Base-by-base conservation (phyloP, 2,888 invertebrate species). In the Apeira syringaria region DNA sequence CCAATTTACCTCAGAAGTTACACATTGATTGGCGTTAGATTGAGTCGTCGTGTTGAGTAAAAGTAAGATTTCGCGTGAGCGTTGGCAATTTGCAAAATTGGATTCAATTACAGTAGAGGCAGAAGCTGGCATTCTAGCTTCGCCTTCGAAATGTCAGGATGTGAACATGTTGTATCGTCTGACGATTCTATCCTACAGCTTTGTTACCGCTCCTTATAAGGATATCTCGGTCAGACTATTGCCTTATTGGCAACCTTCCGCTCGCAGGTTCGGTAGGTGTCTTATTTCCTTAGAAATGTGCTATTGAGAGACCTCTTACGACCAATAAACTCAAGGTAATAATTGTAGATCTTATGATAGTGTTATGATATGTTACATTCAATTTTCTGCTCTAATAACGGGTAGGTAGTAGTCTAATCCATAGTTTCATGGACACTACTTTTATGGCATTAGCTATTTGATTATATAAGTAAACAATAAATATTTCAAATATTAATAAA, bases 81-180 rank as follows among this genome's bases (percentile, higher is more conserved):
- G 45, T 41, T 52, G 59, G 56, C 64, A 67, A 74, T 77, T 78
- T 68, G 68, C 61, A 58, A 63, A 64, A 63, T 46, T 43, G 38
- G 40, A 43, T 43, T 43, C 64, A 68, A 70, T 64, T 64, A 58
- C 40, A 42, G 48, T 34, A 44, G 36, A 26, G 33, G 30, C 43
- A 20, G 40, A 13, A 15, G 39, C 33, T 46, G 43, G 40, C 34
- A 50, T 43, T 47, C 45, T 42, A 37, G 29, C 38, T 54, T 58
- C 57, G 47, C 33, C 49, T 48, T 43, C 20, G 39, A 65, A 73
- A 70, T 69, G 69, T 60, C 67, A 68, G 60, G 24, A 57, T 50
- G 52, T 53, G 44, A 53, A 27, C 37, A 50, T 46, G 52, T 47
- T 25, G 39, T 31, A 38, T 53, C 45, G 34, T 45, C 47, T 62